Percentiles rank a stretch among this genome's conserved stretches.
Evolutionary conservation across 2,888 invertebrate genomes (phyloP).

Genomic region (Meiosimyza decipiens): DNA sequence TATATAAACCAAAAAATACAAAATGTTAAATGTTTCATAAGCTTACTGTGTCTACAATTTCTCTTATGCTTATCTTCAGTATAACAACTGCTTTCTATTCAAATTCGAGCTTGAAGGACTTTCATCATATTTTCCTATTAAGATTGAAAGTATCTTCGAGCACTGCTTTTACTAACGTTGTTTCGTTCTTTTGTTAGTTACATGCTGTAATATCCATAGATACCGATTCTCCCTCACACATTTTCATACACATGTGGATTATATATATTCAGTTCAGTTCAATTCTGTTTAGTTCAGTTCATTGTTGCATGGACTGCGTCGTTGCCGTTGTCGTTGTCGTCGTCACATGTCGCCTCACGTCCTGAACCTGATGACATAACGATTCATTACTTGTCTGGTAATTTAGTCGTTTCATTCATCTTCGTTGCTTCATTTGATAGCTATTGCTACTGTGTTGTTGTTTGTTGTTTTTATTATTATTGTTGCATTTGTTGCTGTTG

Average conservation of each 20-base stretch:
- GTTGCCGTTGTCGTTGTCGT: no score
- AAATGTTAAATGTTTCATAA: no score
- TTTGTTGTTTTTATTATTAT: constrained; percentile 5
- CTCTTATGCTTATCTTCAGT: no score
- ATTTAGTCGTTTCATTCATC: constrained; percentile 38
- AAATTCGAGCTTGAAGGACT: no score
- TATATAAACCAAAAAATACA: no score
- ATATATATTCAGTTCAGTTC: background rate
- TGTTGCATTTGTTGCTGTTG: background rate
- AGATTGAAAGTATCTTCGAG: no score
- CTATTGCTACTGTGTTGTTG: background rate
- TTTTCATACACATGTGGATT: background rate
- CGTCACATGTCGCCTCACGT: constrained; percentile 20
- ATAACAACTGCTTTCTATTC: no score
- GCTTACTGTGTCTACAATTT: no score
- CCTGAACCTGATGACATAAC: constrained; percentile 34
- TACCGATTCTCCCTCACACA: background rate
- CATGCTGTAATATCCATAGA: no score
- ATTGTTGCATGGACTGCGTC: constrained; percentile 21
- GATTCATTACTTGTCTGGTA: constrained; percentile 38
- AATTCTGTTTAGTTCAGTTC: constrained; percentile 4
- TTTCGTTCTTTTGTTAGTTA: no score
- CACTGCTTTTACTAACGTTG: no score
- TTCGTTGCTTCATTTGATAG: constrained; percentile 32
- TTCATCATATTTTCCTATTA: no score